A percentile compares a stretch with the other conserved stretches of the same genome.
phyloP scores from a whole-genome alignment of 2,888 invertebrate genomes.

The Ichneumoninae sp. region DNA sequence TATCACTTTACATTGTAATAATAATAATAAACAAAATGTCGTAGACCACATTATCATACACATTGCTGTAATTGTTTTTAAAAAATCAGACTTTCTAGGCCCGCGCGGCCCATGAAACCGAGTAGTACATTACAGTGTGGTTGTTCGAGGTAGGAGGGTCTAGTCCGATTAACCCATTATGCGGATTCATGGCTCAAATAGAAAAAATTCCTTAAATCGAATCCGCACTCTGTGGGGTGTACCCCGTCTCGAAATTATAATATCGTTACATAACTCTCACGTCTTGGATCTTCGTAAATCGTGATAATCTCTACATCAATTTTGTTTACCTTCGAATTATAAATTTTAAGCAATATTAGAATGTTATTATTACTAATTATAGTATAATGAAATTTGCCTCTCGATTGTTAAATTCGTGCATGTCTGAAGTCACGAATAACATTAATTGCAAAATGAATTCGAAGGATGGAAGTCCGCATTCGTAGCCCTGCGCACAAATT shows the following conservation, averaged over 20 bases:
- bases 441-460: slow-evolving; percentile 55
- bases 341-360: slow-evolving; percentile 57
- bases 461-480: slow-evolving; percentile 66
- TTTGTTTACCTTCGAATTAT: slow-evolving; percentile 53
- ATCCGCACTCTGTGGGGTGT: slow-evolving; percentile 22
- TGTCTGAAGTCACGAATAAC: slow-evolving; percentile 54
- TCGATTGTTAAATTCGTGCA: slow-evolving; percentile 40
- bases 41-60: slow-evolving; percentile 82
- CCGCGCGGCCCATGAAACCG: slow-evolving; percentile 80
- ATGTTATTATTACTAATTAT: slow-evolving; percentile 59
- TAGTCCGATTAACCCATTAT: slow-evolving; percentile 82
- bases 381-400: slow-evolving; percentile 53
- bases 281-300: slow-evolving; percentile 64
- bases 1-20: slow-evolving; percentile 82
- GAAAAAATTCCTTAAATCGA: slow-evolving; percentile 50
- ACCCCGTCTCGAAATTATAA: slow-evolving; percentile 23
- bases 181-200: slow-evolving; percentile 80
- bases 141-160: slow-evolving; percentile 70
- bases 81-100: slow-evolving; percentile 84
- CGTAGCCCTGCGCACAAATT: slow-evolving; percentile 58
- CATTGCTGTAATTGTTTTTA: slow-evolving; percentile 79
- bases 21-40: slow-evolving; percentile 79
- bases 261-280: slow-evolving; percentile 15
- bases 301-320: slow-evolving; percentile 61
- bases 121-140: slow-evolving; percentile 68